These are phyloP conservation scores for Acanthosepion pharaonis DNA, from an alignment of 2,888 invertebrate species.

Conservation along the genomic window DNA sequence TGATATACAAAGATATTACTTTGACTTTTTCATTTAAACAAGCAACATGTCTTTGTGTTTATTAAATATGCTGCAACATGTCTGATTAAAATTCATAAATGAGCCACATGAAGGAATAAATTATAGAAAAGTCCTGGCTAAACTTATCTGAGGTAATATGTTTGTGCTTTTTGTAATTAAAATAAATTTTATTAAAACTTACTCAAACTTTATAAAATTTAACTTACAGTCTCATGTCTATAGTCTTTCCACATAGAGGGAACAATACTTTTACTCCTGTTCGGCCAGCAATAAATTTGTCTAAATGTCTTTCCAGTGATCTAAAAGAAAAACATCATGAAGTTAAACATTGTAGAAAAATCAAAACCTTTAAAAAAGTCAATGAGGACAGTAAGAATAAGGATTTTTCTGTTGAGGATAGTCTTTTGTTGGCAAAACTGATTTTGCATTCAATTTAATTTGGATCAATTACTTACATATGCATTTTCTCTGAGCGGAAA, in stretches of 20 bases:
- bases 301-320: slow-evolving; percentile 48
- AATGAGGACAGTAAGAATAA: background rate
- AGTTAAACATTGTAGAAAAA: background rate
- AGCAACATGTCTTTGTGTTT: too few relatives aligned
- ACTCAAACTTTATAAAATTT: background rate
- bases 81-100: too few relatives aligned
- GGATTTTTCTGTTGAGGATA: background rate
- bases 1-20: too few relatives aligned
- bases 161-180: background rate
- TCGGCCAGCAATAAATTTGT: slow-evolving; percentile 46
- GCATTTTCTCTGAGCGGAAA: slow-evolving; percentile 43
- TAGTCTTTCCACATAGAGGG: slow-evolving; percentile 55
- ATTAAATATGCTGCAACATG: too few relatives aligned
- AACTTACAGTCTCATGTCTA: slow-evolving; percentile 52
- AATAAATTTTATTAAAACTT: background rate
- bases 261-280: slow-evolving; percentile 51
- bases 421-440: background rate
- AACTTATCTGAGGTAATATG: too few relatives aligned
- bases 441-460: background rate
- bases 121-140: too few relatives aligned
- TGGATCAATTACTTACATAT: slow-evolving; percentile 41
- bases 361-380: background rate
- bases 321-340: slow-evolving; percentile 38
- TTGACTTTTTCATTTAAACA: too few relatives aligned
- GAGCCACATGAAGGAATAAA: too few relatives aligned